These are phyloP conservation scores for Sebastes matsubarae DNA, from an alignment of 2,797 vertebrate species.

Conservation along the genomic window DNA sequence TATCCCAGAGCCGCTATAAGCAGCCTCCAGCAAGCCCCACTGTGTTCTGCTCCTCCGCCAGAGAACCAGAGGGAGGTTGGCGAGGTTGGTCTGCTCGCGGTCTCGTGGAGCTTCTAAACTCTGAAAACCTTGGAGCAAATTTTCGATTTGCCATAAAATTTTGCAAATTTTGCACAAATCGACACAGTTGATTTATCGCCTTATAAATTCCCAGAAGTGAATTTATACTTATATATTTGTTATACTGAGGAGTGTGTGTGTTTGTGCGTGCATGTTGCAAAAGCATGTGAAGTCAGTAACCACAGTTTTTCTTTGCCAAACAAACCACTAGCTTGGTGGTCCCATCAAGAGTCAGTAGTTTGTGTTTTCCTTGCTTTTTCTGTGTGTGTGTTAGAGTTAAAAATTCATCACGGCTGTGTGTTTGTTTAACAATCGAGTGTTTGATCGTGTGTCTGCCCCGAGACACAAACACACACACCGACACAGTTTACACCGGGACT, in stretches of 20 bases:
- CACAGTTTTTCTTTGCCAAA: slow-evolving; percentile 25
- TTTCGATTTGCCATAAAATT: no score
- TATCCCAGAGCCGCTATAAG: no score
- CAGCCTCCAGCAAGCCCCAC: no score
- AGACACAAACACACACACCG: not conserved
- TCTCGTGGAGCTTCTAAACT: no score
- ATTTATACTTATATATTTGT: no score
- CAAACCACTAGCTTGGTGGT: slow-evolving; percentile 40
- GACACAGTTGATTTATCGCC: no score
- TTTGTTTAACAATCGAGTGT: slow-evolving; percentile 48
- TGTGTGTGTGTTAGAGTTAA: slow-evolving; percentile 16
- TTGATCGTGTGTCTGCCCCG: slow-evolving; percentile 9
- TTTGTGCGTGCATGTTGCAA: not conserved
- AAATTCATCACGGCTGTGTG: slow-evolving; percentile 39
- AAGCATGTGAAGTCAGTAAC: not conserved
- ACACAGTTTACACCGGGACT: not conserved
- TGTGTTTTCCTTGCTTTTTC: slow-evolving; percentile 16
- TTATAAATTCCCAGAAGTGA: no score
- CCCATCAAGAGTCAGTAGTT: slow-evolving; percentile 5
- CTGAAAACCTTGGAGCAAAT: no score
- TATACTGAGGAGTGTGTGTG: not conserved
- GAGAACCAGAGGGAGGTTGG: no score
- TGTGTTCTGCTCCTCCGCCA: no score
- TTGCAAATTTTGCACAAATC: no score
- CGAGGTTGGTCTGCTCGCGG: no score